phyloP scores from a whole-genome alignment of 2,888 invertebrate genomes.

The Spatulosminthurus flaviceps region DNA sequence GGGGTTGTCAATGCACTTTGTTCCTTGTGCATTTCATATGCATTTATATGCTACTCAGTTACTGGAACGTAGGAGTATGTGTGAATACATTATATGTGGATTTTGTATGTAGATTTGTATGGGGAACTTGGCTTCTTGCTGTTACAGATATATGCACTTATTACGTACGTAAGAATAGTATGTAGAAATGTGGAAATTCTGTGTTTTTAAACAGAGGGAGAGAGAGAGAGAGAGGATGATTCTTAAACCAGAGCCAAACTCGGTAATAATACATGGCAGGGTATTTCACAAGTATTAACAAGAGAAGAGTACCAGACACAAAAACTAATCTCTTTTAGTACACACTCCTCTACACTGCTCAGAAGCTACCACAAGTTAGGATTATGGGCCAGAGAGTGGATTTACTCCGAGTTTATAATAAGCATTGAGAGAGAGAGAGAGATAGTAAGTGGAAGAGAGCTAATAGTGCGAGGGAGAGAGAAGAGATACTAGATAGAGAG shows the following conservation, averaged over 20 bases:
- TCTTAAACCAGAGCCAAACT: conserved; percentile 18
- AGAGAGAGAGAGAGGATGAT: conserved; percentile 11
- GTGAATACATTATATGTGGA: too few species aligned
- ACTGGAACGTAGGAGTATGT: too few species aligned
- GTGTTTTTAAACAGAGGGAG: not conserved
- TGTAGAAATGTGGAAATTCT: too few species aligned
- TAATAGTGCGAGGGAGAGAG: conserved; percentile 1
- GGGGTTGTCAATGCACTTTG: too few species aligned
- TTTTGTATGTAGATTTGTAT: too few species aligned
- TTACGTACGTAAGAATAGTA: too few species aligned
- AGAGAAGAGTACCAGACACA: not conserved
- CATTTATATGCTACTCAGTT: too few species aligned
- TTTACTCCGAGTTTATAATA: not conserved
- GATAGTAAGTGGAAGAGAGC: not conserved
- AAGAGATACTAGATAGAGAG: not conserved
- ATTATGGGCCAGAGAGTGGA: conserved; percentile 14
- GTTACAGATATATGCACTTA: too few species aligned
- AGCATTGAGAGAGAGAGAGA: too few species aligned
- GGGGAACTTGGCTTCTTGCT: too few species aligned
- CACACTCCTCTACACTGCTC: not conserved
- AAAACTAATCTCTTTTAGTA: conserved; percentile 14
- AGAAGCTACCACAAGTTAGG: conserved; percentile 4
- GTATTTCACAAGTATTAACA: conserved; percentile 14
- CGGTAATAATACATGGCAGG: not conserved
- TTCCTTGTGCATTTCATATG: too few species aligned